Evolutionary conservation across 2,797 vertebrate species (phyloP), one percentile per base, ranked within the genome.

Genomic region (Poecile montanus): DNA sequence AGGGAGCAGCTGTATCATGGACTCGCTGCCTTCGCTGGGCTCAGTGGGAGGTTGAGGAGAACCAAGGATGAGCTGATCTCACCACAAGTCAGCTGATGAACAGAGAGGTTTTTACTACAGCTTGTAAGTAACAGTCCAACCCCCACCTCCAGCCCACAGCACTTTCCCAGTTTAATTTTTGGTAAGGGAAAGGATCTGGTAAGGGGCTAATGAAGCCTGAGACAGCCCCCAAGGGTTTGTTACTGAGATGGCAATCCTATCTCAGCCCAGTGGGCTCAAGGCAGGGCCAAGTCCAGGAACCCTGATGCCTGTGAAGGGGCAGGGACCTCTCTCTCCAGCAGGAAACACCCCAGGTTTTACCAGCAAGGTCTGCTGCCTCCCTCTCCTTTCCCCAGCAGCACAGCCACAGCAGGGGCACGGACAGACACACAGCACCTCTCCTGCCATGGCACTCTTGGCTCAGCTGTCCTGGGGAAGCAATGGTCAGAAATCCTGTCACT

Each of bases 221-320:
- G 18, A 85, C 29, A 75, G 10, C 12, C 7, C 7, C 26, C 27
- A 25, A 75, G 27, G 30, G 25, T n/a, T 74, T 78, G 23, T 48
- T 65, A 40, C 11, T 1, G 5, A 66, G 51, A 42, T 0, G 2
- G 0, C 4, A 42, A 61, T 26, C 45, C 58, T 47, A 61, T 19
- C 19, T 86, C 58, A 80, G 58, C 17, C 44, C 0, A 1, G 32
- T 0, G 0, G 50, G 57, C 42, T 83, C 1, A 0, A 60, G 23
- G 30, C 62, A 90, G 25, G 15, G 13, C 27, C 66, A 62, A 60
- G 53, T 5, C 5, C 63, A 48, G 40, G 13, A 89, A 25, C 19
- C 2, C 5, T 3, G 2, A 84, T 47, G 42, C 22, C 23, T 3
- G 0, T 10, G 34, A 75, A 74, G 45, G 29, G 11, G 8, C 57